Evolutionary conservation across 2,113 vertebrate species (phyloP).

Genomic region (Benitochromis conjunctus): DNA sequence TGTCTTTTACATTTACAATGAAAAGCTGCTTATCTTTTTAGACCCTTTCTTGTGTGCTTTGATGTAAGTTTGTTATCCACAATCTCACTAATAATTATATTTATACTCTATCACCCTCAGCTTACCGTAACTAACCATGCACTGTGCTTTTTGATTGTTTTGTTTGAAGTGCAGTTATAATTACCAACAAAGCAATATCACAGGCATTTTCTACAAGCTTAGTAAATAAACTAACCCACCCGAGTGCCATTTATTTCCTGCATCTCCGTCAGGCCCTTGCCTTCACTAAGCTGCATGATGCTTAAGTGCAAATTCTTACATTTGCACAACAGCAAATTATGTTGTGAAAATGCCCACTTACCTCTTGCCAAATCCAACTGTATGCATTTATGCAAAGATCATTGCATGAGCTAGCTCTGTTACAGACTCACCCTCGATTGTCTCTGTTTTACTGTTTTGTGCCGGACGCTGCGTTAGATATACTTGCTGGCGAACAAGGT

Average conservation of each 20-base stretch:
- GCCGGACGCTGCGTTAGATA: conserved; percentile 78
- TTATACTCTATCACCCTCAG: background rate
- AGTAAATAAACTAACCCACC: background rate
- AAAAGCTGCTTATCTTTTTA: background rate
- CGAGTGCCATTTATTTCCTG: background rate
- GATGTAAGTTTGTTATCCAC: background rate
- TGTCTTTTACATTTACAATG: background rate
- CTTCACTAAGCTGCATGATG: conserved; percentile 38
- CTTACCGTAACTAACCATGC: background rate
- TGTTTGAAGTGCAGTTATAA: background rate
- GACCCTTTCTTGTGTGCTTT: background rate
- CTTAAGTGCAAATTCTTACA: background rate
- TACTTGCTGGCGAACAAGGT: conserved; percentile 90
- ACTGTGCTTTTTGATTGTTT: conserved; percentile 2
- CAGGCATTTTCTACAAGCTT: background rate
- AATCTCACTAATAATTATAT: background rate
- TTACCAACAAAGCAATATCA: background rate
- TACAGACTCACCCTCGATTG: conserved; percentile 54
- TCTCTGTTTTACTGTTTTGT: conserved; percentile 72
- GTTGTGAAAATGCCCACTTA: background rate
- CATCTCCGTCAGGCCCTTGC: background rate
- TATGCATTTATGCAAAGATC: conserved; percentile 9
- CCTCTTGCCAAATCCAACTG: background rate
- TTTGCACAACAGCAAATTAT: background rate
- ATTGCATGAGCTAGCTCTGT: conserved; percentile 47